Conservation (phyloP, 2,113 vertebrate species). For the Telmatochromis brichardi region DNA sequence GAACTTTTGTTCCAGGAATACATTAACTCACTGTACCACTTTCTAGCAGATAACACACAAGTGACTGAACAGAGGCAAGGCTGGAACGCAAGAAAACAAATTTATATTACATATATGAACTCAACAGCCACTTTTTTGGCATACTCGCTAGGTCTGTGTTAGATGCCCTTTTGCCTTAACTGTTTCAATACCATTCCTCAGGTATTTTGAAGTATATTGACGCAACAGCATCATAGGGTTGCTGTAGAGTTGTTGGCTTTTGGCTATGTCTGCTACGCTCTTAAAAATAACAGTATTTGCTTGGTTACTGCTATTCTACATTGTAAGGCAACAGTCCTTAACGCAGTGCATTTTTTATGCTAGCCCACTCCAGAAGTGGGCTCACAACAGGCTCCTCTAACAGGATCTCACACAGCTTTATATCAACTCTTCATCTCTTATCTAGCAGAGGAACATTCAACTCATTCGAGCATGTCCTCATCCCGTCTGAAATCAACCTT, state of each 20-base stretch:
- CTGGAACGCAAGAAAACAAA: neutral
- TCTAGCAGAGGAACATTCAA: neutral
- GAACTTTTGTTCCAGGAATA: neutral
- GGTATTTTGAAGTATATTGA: neutral
- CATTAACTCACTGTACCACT: neutral
- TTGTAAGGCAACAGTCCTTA: neutral
- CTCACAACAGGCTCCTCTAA: neutral
- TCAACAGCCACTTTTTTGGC: neutral
- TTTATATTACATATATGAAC: neutral
- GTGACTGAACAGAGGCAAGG: neutral
- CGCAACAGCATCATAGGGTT: neutral
- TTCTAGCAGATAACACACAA: neutral
- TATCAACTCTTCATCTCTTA: constrained; percentile 1
- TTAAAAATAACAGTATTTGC: neutral
- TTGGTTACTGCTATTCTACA: neutral
- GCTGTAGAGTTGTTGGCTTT: neutral
- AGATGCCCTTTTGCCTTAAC: neutral
- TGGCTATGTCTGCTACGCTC: neutral
- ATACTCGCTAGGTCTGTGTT: neutral
- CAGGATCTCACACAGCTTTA: neutral
- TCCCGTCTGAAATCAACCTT: constrained; percentile 14
- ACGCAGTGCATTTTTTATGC: neutral
- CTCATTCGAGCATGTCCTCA: constrained; percentile 9
- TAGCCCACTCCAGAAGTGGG: neutral
- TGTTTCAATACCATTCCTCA: neutral